A percentile compares a stretch with the other conserved stretches of the same genome.
Conservation (phyloP, 1,140 invertebrate species). For the Hyles euphorbiae region DNA sequence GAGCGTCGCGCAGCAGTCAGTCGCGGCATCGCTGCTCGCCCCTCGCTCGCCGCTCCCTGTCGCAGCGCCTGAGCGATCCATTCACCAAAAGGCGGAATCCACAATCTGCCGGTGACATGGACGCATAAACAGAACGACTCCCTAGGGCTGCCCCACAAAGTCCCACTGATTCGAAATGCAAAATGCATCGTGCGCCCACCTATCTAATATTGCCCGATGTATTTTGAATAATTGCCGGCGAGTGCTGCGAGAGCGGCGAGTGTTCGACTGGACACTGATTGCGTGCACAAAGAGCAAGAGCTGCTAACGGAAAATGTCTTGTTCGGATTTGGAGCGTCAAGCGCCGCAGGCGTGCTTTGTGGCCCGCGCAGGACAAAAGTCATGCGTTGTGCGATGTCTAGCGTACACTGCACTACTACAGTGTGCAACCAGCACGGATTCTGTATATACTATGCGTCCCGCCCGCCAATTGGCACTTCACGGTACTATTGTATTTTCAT, state of each 20-base stretch:
- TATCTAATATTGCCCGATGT: conserved; percentile 72
- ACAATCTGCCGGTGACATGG: conserved; percentile 54
- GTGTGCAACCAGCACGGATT: no score
- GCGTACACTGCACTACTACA: no score
- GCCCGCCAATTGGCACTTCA: no score
- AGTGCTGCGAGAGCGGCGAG: conserved; percentile 23
- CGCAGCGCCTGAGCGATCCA: conserved; percentile 28
- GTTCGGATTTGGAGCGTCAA: conserved; percentile 31
- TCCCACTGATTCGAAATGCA: conserved; percentile 69
- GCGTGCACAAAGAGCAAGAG: conserved; percentile 56
- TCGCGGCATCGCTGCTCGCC: background rate
- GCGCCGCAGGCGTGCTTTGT: no score
- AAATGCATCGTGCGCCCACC: conserved; percentile 64
- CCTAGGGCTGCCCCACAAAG: conserved; percentile 56
- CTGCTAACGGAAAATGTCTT: conserved; percentile 61
- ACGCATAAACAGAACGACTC: conserved; percentile 56
- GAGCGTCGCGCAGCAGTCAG: background rate
- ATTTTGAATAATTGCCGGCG: conserved; percentile 71
- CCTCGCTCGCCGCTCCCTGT: conserved; percentile 8
- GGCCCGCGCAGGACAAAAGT: no score
- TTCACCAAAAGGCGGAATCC: conserved; percentile 54
- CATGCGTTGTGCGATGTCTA: no score
- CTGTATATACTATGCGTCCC: no score
- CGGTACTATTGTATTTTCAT: no score
- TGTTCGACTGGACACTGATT: conserved; percentile 49